Percentiles rank a stretch among this genome's conserved stretches.
phyloP scores from a whole-genome alignment of 2,797 vertebrate species.

The Naso thynnoides region DNA sequence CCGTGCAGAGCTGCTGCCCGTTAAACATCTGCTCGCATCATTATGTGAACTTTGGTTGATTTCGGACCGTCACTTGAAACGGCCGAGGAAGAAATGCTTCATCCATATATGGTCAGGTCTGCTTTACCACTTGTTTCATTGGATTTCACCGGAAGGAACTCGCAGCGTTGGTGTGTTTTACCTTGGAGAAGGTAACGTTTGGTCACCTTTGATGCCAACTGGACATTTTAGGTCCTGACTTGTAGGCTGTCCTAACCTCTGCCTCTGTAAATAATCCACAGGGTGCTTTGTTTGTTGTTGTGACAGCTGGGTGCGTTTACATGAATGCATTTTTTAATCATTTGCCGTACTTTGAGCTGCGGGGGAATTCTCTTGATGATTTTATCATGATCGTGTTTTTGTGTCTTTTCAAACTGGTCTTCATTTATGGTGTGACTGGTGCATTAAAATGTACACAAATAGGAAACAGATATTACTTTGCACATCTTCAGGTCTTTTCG shows the following conservation, averaged over 20 bases:
- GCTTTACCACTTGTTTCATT: too few species aligned
- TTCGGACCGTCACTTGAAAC: slow-evolving; percentile 19
- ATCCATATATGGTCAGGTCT: slow-evolving; percentile 32
- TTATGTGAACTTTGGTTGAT: slow-evolving; percentile 25
- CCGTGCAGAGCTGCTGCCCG: neutral
- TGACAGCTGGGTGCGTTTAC: too few species aligned
- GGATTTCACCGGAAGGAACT: too few species aligned
- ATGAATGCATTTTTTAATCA: too few species aligned
- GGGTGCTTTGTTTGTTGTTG: too few species aligned
- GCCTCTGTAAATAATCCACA: too few species aligned
- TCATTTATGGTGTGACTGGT: neutral
- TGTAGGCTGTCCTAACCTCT: too few species aligned
- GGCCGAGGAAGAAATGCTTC: neutral
- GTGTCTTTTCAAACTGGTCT: neutral
- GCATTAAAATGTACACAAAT: neutral
- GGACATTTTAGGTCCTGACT: neutral
- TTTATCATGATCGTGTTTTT: too few species aligned
- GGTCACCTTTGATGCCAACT: too few species aligned
- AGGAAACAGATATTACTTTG: neutral
- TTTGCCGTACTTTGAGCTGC: too few species aligned
- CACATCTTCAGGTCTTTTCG: neutral
- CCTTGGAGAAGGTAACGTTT: neutral
- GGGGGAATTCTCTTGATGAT: too few species aligned
- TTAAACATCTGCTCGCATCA: slow-evolving; percentile 12
- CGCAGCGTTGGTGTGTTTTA: too few species aligned